Evolutionary conservation across 2,113 vertebrate species (phyloP).

Genomic region (Scomber scombrus): DNA sequence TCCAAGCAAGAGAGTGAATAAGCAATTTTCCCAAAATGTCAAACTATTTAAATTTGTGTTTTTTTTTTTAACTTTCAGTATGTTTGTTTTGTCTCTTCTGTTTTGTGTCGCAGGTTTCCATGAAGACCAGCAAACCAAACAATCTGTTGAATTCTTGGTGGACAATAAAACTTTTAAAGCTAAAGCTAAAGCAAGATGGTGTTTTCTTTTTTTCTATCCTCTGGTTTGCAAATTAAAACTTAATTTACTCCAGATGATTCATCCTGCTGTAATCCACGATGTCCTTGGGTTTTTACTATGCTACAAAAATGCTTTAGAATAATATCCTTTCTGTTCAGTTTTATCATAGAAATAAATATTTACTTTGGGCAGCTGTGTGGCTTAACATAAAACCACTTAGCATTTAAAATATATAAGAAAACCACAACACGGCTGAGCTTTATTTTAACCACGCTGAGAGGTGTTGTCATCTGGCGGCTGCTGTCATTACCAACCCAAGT

Average conservation of each 20-base stretch:
- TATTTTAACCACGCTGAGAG: slow-evolving; percentile 28
- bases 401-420: background rate
- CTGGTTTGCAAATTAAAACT: background rate
- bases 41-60: background rate
- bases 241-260: background rate
- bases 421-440: slow-evolving; percentile 8
- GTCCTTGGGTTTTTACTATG: too few relatives aligned
- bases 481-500: slow-evolving; percentile 61
- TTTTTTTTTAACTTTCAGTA: background rate
- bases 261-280: too few relatives aligned
- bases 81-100: background rate
- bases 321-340: background rate
- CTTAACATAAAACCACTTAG: background rate
- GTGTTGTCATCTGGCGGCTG: slow-evolving; percentile 61
- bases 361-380: background rate
- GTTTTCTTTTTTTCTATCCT: background rate
- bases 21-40: background rate
- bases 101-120: slow-evolving; percentile 53
- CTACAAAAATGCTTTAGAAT: background rate
- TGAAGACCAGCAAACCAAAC: slow-evolving; percentile 8
- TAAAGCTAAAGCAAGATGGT: background rate
- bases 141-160: background rate
- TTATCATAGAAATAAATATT: background rate
- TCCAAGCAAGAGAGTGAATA: background rate
- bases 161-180: slow-evolving; percentile 28